Evolutionary conservation across 2,113 vertebrate species (phyloP).

Genomic region (Ondatra zibethicus): DNA sequence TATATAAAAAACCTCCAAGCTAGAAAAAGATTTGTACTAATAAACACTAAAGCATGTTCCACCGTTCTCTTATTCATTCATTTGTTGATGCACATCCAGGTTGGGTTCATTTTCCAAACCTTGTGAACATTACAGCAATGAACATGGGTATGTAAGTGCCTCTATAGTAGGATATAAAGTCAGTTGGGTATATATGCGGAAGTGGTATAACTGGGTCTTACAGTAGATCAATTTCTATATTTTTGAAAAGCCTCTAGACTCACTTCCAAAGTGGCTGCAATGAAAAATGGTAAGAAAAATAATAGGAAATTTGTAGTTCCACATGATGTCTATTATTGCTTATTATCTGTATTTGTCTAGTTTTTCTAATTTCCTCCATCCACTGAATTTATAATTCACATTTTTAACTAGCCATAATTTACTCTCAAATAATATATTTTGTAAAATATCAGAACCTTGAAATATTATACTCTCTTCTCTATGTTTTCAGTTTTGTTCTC

Average conservation of each 20-base stretch:
- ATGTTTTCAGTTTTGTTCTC: not conserved
- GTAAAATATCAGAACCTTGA: not conserved
- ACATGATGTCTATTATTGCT: not conserved
- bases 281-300: not conserved
- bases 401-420: not conserved
- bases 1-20: not conserved
- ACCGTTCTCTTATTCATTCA: not conserved
- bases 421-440: not conserved
- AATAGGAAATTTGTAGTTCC: not conserved
- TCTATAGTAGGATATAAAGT: not conserved
- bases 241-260: not conserved
- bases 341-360: not conserved
- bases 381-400: not conserved
- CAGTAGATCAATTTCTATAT: not conserved
- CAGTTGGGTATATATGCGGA: too few relatives aligned
- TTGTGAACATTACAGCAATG: not conserved
- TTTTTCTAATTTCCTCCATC: not conserved
- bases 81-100: not conserved
- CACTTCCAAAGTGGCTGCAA: not conserved
- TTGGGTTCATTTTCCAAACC: not conserved
- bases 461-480: not conserved
- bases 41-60: not conserved
- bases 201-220: too few relatives aligned
- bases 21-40: not conserved
- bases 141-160: not conserved